phyloP scores from a whole-genome alignment of 2,113 vertebrate genomes.

The Chloebia gouldiae region DNA sequence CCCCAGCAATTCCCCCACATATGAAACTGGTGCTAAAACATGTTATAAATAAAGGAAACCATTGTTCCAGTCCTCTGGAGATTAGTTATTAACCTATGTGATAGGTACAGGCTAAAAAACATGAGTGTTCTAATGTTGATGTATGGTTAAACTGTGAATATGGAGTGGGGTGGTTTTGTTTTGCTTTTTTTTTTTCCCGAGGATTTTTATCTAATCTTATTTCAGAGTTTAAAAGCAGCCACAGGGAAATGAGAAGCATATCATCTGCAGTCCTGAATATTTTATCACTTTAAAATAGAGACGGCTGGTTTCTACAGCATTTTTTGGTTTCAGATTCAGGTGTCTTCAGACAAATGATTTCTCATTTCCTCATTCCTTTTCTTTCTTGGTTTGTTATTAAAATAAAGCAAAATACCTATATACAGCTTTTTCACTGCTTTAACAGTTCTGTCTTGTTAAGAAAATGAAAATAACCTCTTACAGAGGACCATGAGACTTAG shows the following conservation, averaged over 20 bases:
- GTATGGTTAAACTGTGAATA: neutral
- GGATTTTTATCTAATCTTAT: neutral
- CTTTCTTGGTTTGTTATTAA: neutral
- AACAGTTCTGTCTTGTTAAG: neutral
- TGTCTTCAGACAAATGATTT: neutral
- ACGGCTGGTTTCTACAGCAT: neutral
- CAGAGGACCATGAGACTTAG: neutral
- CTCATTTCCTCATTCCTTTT: neutral
- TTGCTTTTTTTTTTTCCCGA: neutral
- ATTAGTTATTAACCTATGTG: neutral
- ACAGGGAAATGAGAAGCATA: neutral
- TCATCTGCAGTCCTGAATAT: neutral
- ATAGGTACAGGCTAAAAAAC: neutral
- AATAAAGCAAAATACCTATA: neutral
- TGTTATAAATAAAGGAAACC: neutral
- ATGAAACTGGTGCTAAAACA: neutral
- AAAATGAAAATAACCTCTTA: neutral
- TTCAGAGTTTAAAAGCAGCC: neutral
- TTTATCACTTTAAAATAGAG: neutral
- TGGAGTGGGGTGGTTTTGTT: neutral
- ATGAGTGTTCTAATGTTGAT: neutral
- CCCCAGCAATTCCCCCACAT: neutral
- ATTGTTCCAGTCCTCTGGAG: neutral
- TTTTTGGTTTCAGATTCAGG: neutral
- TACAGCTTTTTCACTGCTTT: neutral